These are phyloP conservation scores for Gymnocheta viridis DNA, from an alignment of 2,888 invertebrate genomes.

Conservation along the genomic window DNA sequence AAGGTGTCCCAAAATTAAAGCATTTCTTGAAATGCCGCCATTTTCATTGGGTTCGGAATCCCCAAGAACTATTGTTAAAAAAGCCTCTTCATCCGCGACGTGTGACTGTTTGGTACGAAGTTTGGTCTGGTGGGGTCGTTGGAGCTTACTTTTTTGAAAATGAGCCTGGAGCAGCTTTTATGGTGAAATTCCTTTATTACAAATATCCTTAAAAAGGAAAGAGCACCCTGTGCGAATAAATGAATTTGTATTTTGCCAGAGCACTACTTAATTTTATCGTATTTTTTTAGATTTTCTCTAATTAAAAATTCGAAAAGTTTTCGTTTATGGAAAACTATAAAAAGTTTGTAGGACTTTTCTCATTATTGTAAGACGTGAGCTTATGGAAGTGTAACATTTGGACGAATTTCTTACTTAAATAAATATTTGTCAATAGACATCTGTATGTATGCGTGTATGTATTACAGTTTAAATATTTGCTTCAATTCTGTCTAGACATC, in stretches of 20 bases:
- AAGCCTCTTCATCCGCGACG: no score
- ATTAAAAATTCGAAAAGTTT: constrained; percentile 28
- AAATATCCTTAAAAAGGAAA: not conserved
- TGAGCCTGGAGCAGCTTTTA: no score
- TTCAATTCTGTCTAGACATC: constrained; percentile 40
- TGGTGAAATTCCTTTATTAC: no score
- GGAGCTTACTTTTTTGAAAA: no score
- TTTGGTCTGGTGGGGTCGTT: no score
- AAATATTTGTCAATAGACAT: not conserved
- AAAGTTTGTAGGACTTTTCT: not conserved
- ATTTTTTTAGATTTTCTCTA: constrained; percentile 6
- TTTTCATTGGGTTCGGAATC: no score
- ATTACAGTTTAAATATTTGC: not conserved
- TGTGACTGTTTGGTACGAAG: no score
- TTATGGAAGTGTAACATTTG: constrained; percentile 1
- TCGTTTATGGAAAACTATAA: constrained; percentile 1
- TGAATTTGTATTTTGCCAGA: not conserved
- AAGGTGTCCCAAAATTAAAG: no score
- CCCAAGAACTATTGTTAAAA: no score
- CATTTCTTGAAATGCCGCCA: no score
- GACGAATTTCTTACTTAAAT: not conserved
- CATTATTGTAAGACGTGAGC: constrained; percentile 5
- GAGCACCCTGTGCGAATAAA: not conserved
- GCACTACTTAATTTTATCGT: constrained; percentile 30
- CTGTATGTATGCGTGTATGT: no score